A percentile compares a stretch with the other conserved stretches of the same genome.
These are phyloP conservation scores for Ptilodon capucinus DNA, from an alignment of 2,888 invertebrate genomes.

Conservation along the genomic window DNA sequence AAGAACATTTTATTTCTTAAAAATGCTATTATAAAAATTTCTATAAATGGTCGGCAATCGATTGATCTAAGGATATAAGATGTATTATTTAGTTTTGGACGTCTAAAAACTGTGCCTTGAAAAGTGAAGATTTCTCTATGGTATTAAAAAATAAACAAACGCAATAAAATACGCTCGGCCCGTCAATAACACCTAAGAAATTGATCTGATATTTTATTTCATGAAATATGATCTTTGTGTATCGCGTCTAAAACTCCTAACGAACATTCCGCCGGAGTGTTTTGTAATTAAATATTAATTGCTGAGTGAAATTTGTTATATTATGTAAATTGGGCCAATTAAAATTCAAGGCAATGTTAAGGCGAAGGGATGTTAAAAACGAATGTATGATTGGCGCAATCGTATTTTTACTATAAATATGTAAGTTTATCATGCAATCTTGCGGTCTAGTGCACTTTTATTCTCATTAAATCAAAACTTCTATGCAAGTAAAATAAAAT, in stretches of 20 bases:
- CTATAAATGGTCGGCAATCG: no score
- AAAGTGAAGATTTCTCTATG: neutral
- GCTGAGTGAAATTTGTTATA: slow-evolving; percentile 27
- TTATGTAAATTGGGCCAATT: slow-evolving; percentile 31
- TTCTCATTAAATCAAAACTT: no score
- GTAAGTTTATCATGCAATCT: no score
- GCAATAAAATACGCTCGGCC: slow-evolving; percentile 1
- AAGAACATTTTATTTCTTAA: no score
- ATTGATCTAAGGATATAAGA: no score
- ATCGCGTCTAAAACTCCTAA: slow-evolving; percentile 19
- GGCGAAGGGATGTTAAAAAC: slow-evolving; percentile 4
- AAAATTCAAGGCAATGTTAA: slow-evolving; percentile 24
- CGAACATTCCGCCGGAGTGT: slow-evolving; percentile 7
- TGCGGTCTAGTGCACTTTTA: no score
- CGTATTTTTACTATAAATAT: no score
- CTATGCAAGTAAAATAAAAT: no score
- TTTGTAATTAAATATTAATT: slow-evolving; percentile 26
- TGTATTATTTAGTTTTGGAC: no score
- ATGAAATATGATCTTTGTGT: slow-evolving; percentile 17
- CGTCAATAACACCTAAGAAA: slow-evolving; percentile 16
- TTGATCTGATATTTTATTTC: slow-evolving; percentile 9
- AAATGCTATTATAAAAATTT: no score
- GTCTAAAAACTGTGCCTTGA: no score
- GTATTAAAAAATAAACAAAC: neutral
- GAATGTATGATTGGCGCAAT: neutral